Conservation (phyloP, 2,888 invertebrate genomes). For the Drosophila prostipennis region DNA sequence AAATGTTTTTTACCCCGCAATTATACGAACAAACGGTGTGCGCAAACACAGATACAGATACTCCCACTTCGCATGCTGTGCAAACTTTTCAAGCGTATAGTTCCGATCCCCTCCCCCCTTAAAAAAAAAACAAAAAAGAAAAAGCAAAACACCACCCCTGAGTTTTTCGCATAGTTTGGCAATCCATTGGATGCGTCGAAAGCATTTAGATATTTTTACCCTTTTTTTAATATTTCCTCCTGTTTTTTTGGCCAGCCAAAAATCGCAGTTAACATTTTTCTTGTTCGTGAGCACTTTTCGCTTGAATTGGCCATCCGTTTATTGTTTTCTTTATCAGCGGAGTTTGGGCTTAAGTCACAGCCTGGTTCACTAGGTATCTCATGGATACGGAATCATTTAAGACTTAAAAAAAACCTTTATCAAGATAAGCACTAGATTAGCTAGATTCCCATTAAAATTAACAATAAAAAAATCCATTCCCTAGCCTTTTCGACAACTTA, state of each 20-base stretch:
- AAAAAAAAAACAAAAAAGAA: slow-evolving; percentile 2
- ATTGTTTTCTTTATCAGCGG: slow-evolving; percentile 18
- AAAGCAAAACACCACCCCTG: background rate
- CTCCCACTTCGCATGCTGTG: slow-evolving; percentile 21
- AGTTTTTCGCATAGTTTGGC: slow-evolving; percentile 56
- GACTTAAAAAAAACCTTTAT: too few relatives aligned
- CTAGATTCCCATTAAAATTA: too few relatives aligned
- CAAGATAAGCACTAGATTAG: too few relatives aligned
- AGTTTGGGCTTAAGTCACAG: background rate
- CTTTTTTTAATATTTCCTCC: too few relatives aligned
- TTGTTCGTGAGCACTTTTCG: slow-evolving; percentile 51
- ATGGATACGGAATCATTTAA: background rate
- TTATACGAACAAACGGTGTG: slow-evolving; percentile 48
- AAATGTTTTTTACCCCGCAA: slow-evolving; percentile 44
- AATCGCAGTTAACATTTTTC: slow-evolving; percentile 39
- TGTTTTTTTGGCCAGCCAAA: slow-evolving; percentile 29
- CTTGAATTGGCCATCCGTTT: slow-evolving; percentile 66
- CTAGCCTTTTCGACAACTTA: background rate
- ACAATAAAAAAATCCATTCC: too few relatives aligned
- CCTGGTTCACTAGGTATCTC: background rate
- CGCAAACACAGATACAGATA: slow-evolving; percentile 19
- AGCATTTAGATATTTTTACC: slow-evolving; percentile 60
- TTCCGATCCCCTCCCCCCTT: slow-evolving; percentile 23
- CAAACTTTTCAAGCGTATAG: slow-evolving; percentile 57
- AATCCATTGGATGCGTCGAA: slow-evolving; percentile 58